phyloP scores from a whole-genome alignment of 2,113 vertebrate genomes.

The Conger conger region DNA sequence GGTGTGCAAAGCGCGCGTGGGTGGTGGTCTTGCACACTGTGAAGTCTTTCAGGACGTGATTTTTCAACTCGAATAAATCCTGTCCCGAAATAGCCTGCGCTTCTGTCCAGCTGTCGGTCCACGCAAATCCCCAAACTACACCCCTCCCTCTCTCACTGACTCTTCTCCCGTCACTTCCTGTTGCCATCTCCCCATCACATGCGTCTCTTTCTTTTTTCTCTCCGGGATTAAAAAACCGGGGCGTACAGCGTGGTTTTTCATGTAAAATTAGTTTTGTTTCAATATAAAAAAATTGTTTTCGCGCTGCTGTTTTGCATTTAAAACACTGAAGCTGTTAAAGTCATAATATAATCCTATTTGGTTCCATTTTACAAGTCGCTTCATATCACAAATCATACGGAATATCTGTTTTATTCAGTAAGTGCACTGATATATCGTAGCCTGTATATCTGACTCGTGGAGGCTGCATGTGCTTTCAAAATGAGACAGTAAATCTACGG shows the following conservation, averaged over 20 bases:
- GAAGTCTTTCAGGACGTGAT: constrained; percentile 63
- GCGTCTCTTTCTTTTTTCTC: not conserved
- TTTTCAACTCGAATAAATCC: constrained; percentile 70
- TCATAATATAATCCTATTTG: no score
- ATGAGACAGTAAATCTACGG: no score
- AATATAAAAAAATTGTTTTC: no score
- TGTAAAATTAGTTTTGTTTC: constrained; percentile 38
- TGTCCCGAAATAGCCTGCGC: constrained; percentile 70
- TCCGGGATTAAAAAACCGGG: constrained; percentile 54
- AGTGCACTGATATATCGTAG: not conserved
- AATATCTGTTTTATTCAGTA: not conserved
- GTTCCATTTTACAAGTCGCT: no score
- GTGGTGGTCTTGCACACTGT: not conserved
- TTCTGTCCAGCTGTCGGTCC: constrained; percentile 70
- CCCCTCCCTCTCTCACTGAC: constrained; percentile 54
- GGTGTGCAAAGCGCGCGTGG: not conserved
- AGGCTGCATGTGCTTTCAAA: no score
- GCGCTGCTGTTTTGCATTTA: not conserved
- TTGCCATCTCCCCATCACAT: constrained; percentile 26
- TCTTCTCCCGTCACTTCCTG: constrained; percentile 32
- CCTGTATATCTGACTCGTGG: no score
- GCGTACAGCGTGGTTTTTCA: constrained; percentile 28
- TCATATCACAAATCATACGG: no score
- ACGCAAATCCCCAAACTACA: constrained; percentile 67
- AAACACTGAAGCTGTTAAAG: not conserved